A percentile compares a stretch with the other conserved stretches of the same genome.
Evolutionary conservation across 2,113 vertebrate genomes (phyloP).

Genomic region (Protomyctophum bolini): DNA sequence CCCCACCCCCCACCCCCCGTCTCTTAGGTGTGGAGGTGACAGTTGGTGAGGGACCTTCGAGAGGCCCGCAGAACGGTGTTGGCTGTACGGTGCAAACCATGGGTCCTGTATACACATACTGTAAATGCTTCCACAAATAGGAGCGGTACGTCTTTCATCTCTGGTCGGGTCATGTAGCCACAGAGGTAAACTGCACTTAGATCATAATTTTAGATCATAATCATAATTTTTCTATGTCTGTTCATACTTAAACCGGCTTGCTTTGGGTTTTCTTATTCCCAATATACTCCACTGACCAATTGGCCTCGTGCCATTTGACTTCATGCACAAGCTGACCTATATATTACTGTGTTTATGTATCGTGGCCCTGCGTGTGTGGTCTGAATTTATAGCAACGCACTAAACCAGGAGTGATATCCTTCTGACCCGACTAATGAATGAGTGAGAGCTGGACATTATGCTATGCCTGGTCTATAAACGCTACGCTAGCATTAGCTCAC

Average conservation of each 20-base stretch:
- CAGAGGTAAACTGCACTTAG: constrained; percentile 11
- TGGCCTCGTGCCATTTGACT: too few relatives aligned
- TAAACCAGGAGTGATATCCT: too few relatives aligned
- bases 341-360: too few relatives aligned
- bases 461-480: too few relatives aligned
- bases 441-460: too few relatives aligned
- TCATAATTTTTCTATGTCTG: too few relatives aligned
- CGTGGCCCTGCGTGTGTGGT: too few relatives aligned
- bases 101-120: constrained; percentile 1
- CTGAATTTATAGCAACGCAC: too few relatives aligned
- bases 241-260: constrained; percentile 20
- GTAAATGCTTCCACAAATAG: constrained; percentile 36
- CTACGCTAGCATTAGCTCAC: too few relatives aligned
- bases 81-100: constrained; percentile 23
- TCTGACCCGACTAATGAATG: too few relatives aligned
- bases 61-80: constrained; percentile 30
- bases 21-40: constrained; percentile 52
- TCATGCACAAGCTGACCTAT: too few relatives aligned
- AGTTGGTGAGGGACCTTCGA: constrained; percentile 71
- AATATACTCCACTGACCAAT: neutral
- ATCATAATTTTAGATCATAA: too few relatives aligned
- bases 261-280: constrained; percentile 19
- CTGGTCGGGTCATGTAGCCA: constrained; percentile 11
- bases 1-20: constrained; percentile 26
- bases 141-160: constrained; percentile 13